Percentiles rank a stretch among this genome's conserved stretches.
phyloP scores from a whole-genome alignment of 2,797 vertebrate species.

The Falco concolor region DNA sequence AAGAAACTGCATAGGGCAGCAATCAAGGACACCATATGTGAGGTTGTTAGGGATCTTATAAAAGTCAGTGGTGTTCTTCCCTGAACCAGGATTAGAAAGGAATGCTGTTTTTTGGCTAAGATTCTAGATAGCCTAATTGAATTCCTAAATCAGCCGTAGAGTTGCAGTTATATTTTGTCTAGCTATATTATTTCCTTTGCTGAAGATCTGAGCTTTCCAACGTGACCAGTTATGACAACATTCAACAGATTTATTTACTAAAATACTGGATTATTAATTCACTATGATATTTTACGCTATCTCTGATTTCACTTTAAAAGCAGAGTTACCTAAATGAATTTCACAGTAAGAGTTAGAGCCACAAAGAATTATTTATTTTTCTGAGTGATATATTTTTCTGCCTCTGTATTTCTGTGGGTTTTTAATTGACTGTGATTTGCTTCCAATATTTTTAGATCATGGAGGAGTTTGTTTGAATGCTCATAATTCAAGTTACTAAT shows the following conservation, averaged over 20 bases:
- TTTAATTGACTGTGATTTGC: not conserved
- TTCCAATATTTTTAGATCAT: not conserved
- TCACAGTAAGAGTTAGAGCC: not conserved
- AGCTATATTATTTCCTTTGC: not conserved
- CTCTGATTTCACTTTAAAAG: not conserved
- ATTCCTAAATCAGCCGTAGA: not conserved
- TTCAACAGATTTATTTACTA: not conserved
- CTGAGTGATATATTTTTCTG: not conserved
- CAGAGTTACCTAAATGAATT: not conserved
- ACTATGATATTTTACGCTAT: not conserved
- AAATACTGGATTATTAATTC: not conserved
- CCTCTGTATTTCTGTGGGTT: not conserved
- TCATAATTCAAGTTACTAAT: not conserved
- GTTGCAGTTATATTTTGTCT: not conserved
- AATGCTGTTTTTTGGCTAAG: not conserved
- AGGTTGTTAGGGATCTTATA: not conserved
- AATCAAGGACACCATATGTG: not conserved
- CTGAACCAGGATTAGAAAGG: not conserved
- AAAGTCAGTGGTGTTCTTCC: not conserved
- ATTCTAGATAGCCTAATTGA: not conserved
- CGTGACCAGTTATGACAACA: not conserved
- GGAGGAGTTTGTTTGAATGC: not conserved
- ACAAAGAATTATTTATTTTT: not conserved
- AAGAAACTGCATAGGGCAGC: not conserved
- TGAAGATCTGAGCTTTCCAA: not conserved